Evolutionary conservation across 2,888 invertebrate species (phyloP).

Genomic region (Parochlus steinenii): DNA sequence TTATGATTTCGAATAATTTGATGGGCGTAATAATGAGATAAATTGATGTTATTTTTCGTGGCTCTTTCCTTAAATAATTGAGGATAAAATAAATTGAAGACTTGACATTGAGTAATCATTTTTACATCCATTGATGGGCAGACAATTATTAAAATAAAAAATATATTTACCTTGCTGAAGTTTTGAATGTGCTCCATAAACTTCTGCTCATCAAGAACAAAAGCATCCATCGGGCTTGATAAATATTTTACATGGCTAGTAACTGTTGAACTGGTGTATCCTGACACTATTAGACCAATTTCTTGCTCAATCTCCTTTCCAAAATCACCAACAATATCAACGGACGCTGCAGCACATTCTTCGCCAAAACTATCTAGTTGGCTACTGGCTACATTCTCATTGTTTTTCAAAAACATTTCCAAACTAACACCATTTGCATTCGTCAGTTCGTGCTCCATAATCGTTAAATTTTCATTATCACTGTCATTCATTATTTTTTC

Average conservation of each 20-base stretch:
- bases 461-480: conserved; percentile 8
- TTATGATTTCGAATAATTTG: neutral
- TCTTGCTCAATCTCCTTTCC: conserved; percentile 26
- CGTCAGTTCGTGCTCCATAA: conserved; percentile 2
- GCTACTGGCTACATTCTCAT: conserved; percentile 1
- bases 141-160: too few species aligned
- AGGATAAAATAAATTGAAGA: conserved; percentile 3
- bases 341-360: conserved; percentile 21
- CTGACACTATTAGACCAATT: conserved; percentile 25
- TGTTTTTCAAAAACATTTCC: conserved; percentile 8
- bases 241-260: too few species aligned
- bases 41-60: neutral
- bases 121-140: neutral
- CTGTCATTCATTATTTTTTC: neutral
- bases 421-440: conserved; percentile 9
- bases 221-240: neutral
- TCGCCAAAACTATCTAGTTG: neutral
- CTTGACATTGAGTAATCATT: neutral
- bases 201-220: conserved; percentile 7
- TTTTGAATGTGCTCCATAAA: conserved; percentile 9
- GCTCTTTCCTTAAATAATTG: conserved; percentile 3
- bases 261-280: conserved; percentile 16
- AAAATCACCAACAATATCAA: conserved; percentile 27
- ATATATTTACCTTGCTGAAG: conserved; percentile 11
- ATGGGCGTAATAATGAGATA: neutral